Base-by-base conservation (phyloP, 2,888 invertebrate genomes). In the Ischnus inquisitorius region DNA sequence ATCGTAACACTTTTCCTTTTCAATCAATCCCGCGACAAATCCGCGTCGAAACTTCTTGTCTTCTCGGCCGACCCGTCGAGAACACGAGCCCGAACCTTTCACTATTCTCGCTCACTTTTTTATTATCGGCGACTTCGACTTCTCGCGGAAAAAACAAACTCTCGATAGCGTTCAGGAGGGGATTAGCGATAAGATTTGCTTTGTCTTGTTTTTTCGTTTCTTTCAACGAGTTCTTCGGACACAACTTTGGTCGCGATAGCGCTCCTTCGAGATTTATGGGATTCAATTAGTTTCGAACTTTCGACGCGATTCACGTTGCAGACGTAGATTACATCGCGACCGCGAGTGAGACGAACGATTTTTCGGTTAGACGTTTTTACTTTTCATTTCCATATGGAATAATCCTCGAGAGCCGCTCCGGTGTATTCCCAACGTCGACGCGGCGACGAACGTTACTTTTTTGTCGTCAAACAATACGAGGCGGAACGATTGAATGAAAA, bases 371-470 rank as follows among this genome's bases (percentile, higher is more conserved):
- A 54, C 8, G 54, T 54, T 54, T 14, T 5, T 60, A 28, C 6
- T 4, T 14, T 60, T 57, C 25, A 34, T 74, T 51, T 54, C 54
- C 69, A 46, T 46, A 60, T 28, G 19, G 72, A 72, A 34, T 62
- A 72, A 72, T 72, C 72, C 72, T 43, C 14, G 1, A 12, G 6
- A 41, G 46, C n/a, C 16, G 10, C 43, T 4, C 22, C 60, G 51
- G 6, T 19, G 3, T 51, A 16, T n/a, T 57, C 60, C 16, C 16
- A 0, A 4, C 16, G 22, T 6, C 34, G 34, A 34, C 34, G 6
- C 34, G 43, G 16, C 62, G 54, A 46, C n/a, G 14, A 77, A 67
- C 43, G 16, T 67, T 77, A n/a, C 67, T 57, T 46, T 16, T 51
- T 39, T 69, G 34, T 81, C 64, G 1, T 43, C 2, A 4, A 68